Conservation (phyloP, 2,113 vertebrate genomes). For the Heptranchias perlo region DNA sequence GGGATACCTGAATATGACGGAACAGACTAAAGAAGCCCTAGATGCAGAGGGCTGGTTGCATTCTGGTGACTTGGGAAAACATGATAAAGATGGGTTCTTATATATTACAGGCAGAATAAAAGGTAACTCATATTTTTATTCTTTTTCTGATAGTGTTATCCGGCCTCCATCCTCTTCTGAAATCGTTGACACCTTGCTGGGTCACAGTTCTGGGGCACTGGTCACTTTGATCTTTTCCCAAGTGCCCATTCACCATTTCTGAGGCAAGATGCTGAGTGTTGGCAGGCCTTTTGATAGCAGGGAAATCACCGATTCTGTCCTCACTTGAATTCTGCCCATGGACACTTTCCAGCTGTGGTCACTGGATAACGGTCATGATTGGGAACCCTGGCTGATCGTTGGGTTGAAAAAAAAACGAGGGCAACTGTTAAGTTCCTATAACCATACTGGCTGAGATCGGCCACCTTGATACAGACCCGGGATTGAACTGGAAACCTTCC, state of each 20-base stretch:
- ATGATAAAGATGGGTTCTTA: conserved; percentile 52
- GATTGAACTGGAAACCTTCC: not conserved
- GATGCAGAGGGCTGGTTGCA: conserved; percentile 65
- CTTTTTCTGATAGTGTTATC: not conserved
- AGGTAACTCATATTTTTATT: conserved; percentile 46
- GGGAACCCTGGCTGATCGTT: not conserved
- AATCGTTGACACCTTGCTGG: not conserved
- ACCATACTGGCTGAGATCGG: not conserved
- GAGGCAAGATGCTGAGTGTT: not conserved
- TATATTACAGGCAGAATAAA: conserved; percentile 71
- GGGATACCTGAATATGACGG: conserved; percentile 64
- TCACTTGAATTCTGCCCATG: not conserved
- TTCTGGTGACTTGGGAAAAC: conserved; percentile 63
- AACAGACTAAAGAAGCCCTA: conserved; percentile 58
- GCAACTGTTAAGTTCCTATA: not conserved
- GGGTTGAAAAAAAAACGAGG: too few species aligned
- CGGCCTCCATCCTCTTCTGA: not conserved
- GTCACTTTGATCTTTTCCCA: not conserved
- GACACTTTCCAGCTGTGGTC: not conserved
- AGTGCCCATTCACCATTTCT: not conserved
- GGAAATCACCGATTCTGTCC: not conserved
- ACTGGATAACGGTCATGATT: not conserved
- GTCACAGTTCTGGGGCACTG: not conserved
- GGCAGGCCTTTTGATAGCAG: not conserved
- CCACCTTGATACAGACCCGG: not conserved